phyloP scores from a whole-genome alignment of 2,113 vertebrate genomes.

The Engraulis encrasicolus region DNA sequence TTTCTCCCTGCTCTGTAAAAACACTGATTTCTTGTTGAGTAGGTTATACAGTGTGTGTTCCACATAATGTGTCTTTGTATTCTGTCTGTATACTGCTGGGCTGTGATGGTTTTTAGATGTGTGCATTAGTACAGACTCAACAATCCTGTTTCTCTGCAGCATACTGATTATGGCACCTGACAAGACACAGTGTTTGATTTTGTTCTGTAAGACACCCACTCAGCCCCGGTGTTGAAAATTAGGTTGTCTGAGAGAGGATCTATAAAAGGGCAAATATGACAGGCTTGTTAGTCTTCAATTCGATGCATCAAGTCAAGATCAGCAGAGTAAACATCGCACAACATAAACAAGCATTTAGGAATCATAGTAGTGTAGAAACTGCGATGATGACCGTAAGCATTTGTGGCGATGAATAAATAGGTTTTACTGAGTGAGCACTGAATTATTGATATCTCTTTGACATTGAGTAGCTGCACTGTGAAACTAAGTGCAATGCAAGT shows the following conservation, averaged over 20 bases:
- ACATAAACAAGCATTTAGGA: no score
- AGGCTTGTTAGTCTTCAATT: background rate
- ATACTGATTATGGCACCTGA: background rate
- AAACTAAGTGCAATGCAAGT: no score
- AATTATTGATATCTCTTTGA: no score
- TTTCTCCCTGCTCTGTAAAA: no score
- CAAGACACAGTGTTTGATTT: background rate
- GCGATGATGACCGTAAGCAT: no score
- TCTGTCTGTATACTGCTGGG: background rate
- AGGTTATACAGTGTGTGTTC: no score
- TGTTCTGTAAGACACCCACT: background rate
- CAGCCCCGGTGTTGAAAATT: background rate
- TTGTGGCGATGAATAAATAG: no score
- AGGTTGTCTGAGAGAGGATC: background rate
- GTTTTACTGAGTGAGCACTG: no score
- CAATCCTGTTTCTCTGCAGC: background rate
- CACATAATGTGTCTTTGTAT: background rate
- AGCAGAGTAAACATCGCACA: background rate
- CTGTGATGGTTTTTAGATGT: background rate
- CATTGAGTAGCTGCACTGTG: no score
- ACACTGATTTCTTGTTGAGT: background rate
- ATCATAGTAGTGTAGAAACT: no score
- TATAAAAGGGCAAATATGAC: background rate
- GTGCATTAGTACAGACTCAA: background rate
- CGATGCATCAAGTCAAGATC: background rate